Conservation (phyloP, 64 coral and sea anemone species). For the Catalaphyllia jardinei region DNA sequence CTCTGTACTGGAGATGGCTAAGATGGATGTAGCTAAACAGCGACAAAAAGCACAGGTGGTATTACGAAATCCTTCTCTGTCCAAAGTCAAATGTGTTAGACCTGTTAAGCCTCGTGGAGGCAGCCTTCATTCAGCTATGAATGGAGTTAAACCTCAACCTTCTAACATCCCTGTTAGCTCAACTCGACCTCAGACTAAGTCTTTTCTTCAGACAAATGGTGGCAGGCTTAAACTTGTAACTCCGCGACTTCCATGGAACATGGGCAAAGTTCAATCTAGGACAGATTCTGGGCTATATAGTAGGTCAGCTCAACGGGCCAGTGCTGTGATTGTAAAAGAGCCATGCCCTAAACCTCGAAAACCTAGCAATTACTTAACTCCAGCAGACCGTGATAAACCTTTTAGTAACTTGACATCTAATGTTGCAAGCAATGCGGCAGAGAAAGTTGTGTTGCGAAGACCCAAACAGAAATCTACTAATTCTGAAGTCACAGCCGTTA, state of each 20-base stretch:
- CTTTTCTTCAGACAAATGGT: slow-evolving; percentile 61
- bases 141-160: slow-evolving; percentile 37
- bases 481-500: slow-evolving; percentile 42
- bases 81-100: slow-evolving; percentile 84
- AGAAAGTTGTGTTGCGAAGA: slow-evolving; percentile 71
- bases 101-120: slow-evolving; percentile 82
- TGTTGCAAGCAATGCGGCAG: slow-evolving; percentile 11
- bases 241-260: slow-evolving; percentile 90
- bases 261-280: slow-evolving; percentile 63
- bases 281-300: slow-evolving; percentile 69
- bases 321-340: slow-evolving; percentile 10
- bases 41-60: slow-evolving; percentile 98
- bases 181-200: slow-evolving; percentile 54
- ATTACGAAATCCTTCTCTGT: slow-evolving; percentile 73
- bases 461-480: slow-evolving; percentile 62
- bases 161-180: slow-evolving; percentile 10
- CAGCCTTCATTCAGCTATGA: slow-evolving; percentile 37
- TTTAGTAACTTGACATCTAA: slow-evolving; percentile 17
- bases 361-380: slow-evolving; percentile 33
- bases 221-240: slow-evolving; percentile 82
- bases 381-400: slow-evolving; percentile 33
- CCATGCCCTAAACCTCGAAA: slow-evolving; percentile 44
- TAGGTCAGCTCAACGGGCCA: slow-evolving; percentile 23
- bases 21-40: slow-evolving; percentile 85
- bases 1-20: slow-evolving; percentile 85